Base-by-base conservation (phyloP, 2,888 invertebrate species). In the Parasteatoda lunata region DNA sequence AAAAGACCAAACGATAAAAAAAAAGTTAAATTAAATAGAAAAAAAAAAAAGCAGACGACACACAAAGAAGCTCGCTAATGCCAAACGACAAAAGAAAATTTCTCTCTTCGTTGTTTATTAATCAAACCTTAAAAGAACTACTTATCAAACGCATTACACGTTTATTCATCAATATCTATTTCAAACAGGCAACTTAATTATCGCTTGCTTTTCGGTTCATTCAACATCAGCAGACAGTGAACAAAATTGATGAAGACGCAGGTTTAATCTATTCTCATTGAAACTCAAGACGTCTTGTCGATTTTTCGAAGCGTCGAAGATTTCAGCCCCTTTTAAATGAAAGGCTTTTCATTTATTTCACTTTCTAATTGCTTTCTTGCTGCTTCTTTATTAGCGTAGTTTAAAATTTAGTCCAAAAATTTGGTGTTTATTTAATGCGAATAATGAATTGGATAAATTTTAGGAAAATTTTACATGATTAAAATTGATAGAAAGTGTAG, bases 121-220 rank as follows among this genome's bases (percentile, higher is more conserved):
- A 59, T 59, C 59, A 59, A 59, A 59, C 59, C n/a, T 59, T 7
- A n/a, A 59, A 59, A 59, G 59, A 59, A 59, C 59, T 59, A 59
- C 59, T 59, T 59, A 59, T 59, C 59, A 59, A 59, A 59, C 5
- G 59, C 59, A 59, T 59, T 59, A 59, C 59, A 59, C 59, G 59
- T 59, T 59, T 59, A 59, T 59, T 59, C 59, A 59, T 59, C 59
- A 59, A 59, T 59, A 59, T 59, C 59, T 59, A 59, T 59, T 59
- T 59, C 59, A 59, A 59, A 59, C 59, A 59, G 59, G 59, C 59
- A 59, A 59, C 59, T 59, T 59, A 59, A 59, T 59, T 59, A 59
- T 59, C 59, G 59, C 59, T 59, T 59, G 59, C 11, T 7, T 59
- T n/a, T 59, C 59, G 9, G 30, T 59, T 59, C 59, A n/a, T 59